Evolutionary conservation across 2,113 vertebrate genomes (phyloP).

Genomic region (Turnix velox): DNA sequence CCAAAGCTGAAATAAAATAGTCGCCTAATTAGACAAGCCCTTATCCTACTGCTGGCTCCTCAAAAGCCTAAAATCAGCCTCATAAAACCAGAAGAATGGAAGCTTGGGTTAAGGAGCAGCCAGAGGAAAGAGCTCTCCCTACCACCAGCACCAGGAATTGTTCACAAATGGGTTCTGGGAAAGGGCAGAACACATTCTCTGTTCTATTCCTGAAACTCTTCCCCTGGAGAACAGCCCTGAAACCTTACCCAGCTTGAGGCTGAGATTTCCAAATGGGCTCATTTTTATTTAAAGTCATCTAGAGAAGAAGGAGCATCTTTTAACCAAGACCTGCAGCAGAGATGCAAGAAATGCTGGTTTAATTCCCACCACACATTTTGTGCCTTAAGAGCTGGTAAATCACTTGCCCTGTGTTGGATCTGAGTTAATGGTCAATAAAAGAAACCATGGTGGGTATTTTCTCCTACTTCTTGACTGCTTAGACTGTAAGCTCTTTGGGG

Average conservation of each 20-base stretch:
- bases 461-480: slow-evolving; percentile 20
- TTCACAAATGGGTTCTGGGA: fast-evolving
- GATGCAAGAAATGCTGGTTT: not conserved
- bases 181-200: not conserved
- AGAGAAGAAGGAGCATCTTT: not conserved
- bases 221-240: not conserved
- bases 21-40: not conserved
- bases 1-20: slow-evolving; percentile 34
- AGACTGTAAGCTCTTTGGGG: slow-evolving; percentile 64
- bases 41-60: not conserved
- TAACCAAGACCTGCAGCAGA: not conserved
- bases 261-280: not conserved
- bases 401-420: not conserved
- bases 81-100: not conserved
- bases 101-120: not conserved
- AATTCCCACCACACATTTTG: not conserved
- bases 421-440: not conserved
- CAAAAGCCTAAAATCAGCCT: not conserved
- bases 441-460: not conserved
- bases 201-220: not conserved
- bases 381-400: slow-evolving; percentile 25
- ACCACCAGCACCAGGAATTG: fast-evolving
- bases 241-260: not conserved
- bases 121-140: not conserved
- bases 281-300: not conserved